Evolutionary conservation across 2,113 vertebrate species (phyloP).

Genomic region (Lophotis ruficrista): DNA sequence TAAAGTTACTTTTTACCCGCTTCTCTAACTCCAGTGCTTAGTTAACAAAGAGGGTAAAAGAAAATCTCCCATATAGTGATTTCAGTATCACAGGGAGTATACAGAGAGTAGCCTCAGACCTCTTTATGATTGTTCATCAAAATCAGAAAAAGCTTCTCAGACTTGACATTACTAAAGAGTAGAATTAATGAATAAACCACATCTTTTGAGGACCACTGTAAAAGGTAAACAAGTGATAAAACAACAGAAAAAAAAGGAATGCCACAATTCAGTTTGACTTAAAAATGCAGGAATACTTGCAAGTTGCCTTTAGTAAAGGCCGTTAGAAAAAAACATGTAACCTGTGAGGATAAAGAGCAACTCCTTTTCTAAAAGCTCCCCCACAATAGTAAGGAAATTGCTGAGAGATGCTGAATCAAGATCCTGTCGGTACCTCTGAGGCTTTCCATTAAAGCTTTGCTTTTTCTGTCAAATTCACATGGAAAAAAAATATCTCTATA

Average conservation of each 20-base stretch:
- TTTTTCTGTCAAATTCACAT: not conserved
- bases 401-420: not conserved
- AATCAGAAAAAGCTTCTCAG: not conserved
- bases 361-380: not conserved
- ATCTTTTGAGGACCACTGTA: not conserved
- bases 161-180: not conserved
- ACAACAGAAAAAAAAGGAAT: not conserved
- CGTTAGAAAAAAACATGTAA: not conserved
- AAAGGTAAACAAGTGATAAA: not conserved
- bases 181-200: not conserved
- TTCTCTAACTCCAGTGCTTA: not conserved
- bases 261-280: not conserved
- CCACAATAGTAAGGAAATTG: not conserved
- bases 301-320: not conserved
- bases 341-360: not conserved
- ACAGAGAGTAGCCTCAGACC: not conserved
- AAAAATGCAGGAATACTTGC: not conserved
- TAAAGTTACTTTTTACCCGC: not conserved
- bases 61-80: not conserved
- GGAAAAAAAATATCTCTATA: not conserved
- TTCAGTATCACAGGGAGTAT: not conserved
- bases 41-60: not conserved
- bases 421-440: not conserved
- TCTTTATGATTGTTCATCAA: not conserved
- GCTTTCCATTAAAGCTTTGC: not conserved